phyloP scores from a whole-genome alignment of 2,797 vertebrate species.

The Falco cherrug region DNA sequence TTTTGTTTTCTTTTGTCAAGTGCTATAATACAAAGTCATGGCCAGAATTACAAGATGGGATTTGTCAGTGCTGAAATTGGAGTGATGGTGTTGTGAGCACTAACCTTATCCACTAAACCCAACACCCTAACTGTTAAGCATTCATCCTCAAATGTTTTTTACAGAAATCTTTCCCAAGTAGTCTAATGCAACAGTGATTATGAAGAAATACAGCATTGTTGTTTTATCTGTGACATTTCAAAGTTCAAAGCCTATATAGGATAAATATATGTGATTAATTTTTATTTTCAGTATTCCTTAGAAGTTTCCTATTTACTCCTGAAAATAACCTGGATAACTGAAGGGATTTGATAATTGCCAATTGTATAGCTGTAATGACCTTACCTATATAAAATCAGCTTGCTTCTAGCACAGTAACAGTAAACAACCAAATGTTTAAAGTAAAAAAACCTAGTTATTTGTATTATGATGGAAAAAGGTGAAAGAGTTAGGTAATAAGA shows the following conservation, averaged over 20 bases:
- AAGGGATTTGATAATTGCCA: neutral
- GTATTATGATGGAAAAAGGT: neutral
- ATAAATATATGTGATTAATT: neutral
- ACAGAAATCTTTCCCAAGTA: neutral
- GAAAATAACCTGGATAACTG: neutral
- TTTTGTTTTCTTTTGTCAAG: neutral
- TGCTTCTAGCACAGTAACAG: neutral
- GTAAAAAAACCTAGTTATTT: neutral
- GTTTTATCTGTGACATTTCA: neutral
- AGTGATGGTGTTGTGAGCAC: neutral
- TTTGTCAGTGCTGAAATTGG: neutral
- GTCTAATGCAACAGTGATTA: neutral
- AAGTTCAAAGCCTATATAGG: neutral
- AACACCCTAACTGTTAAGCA: neutral
- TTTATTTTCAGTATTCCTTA: neutral
- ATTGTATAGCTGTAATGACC: neutral
- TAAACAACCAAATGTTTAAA: neutral
- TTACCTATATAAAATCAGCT: neutral
- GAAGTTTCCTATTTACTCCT: neutral
- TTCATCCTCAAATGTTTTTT: neutral
- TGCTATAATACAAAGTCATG: neutral
- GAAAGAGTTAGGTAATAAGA: neutral
- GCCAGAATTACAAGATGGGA: neutral
- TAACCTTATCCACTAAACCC: neutral
- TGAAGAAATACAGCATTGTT: neutral